Base-by-base conservation (phyloP, 2,888 invertebrate species). In the Agapostemon virescens region DNA sequence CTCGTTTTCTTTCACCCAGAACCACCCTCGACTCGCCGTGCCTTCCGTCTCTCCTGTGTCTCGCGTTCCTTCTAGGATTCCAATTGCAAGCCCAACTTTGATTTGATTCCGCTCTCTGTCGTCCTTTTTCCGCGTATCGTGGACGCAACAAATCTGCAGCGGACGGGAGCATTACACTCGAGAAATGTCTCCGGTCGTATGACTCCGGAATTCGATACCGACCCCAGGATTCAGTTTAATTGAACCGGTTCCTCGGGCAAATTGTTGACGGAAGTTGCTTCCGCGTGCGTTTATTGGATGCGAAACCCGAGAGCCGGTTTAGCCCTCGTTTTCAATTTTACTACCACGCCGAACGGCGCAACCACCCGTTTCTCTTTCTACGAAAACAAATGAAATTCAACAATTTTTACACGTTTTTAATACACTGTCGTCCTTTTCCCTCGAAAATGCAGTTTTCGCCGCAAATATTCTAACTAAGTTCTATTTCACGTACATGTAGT, bases 1-100 rank as follows among this genome's bases (percentile, higher is more conserved):
- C 30, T 23, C n/a, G 70, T 17, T 45, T 40, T 73, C 30, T 20
- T 17, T 38, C 11, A 11, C 11, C 63, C 26, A 55, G 55, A 49
- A 17, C 55, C 55, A 26, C 55, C 55, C 26, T 55, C 30, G 7
- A 9, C 13, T 1, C 7, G 6, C 55, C 26, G 26, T 26, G 26
- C 17, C 17, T 7, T 17, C 61, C 61, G 33, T 69, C 40, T 26
- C 63, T 66, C 30, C 74, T 26, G 17, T 45, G 79, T 82, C 79
- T 87, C 86, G 84, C 86, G 85, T 87, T 86, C 86, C 81, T 82
- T 81, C 78, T 74, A 75, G 84, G 86, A 88, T 88, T 88, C 88
- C 74, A 86, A 87, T 80, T 78, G 86, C 88, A 86, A 85, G 86
- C 79, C 88, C 85, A 91, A 91, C 89, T 91, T 91, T 90, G 91